Evolutionary conservation across 2,888 invertebrate species (phyloP).

Genomic region (Scaptomyza cyrtandrae): DNA sequence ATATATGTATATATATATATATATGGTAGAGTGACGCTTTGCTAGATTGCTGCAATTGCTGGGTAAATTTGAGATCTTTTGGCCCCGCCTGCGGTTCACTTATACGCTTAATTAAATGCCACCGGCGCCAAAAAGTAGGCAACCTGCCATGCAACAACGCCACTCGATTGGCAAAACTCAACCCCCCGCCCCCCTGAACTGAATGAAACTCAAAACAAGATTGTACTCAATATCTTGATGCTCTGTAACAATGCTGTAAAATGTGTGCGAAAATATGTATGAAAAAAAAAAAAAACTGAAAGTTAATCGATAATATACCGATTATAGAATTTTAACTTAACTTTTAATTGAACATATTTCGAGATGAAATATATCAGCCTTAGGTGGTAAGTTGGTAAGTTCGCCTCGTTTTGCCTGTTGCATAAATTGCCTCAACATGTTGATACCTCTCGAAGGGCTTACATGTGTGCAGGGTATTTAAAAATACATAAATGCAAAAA

Average conservation of each 20-base stretch:
- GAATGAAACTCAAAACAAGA: neutral
- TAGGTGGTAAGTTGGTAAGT: neutral
- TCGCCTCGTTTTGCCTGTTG: neutral
- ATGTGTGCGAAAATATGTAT: neutral
- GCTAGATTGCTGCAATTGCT: slow-evolving; percentile 20
- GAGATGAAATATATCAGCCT: neutral
- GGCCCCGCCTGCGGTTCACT: slow-evolving; percentile 55
- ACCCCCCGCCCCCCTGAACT: slow-evolving; percentile 9
- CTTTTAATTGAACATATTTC: too few species aligned
- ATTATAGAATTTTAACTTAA: too few species aligned
- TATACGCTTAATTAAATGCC: slow-evolving; percentile 76
- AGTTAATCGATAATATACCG: neutral
- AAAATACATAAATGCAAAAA: neutral
- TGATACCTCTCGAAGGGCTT: neutral
- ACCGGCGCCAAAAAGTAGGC: slow-evolving; percentile 61
- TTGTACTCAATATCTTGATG: neutral
- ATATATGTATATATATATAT: neutral
- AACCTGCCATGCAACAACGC: slow-evolving; percentile 64
- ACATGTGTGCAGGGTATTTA: slow-evolving; percentile 20
- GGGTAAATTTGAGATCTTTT: slow-evolving; percentile 12
- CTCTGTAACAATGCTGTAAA: neutral
- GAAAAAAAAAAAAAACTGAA: too few species aligned
- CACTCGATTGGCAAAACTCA: slow-evolving; percentile 31
- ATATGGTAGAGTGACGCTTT: too few species aligned
- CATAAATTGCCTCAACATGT: neutral